These are phyloP conservation scores for Varanus komodoensis DNA, from an alignment of 2,113 vertebrate species.

Conservation along the genomic window DNA sequence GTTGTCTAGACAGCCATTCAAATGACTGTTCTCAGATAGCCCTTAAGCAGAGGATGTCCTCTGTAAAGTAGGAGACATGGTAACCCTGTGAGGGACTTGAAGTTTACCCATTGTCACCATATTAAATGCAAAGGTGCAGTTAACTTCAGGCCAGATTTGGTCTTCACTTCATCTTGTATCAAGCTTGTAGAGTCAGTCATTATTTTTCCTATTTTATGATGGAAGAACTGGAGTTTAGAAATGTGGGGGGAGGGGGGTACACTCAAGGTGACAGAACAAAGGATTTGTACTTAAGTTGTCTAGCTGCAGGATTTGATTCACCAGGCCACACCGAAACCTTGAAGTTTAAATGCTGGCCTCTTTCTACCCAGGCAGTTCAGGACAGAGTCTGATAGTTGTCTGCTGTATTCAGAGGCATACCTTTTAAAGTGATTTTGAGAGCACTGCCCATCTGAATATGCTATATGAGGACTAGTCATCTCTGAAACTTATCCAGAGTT, in stretches of 20 bases:
- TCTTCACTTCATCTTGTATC: neutral
- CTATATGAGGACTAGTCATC: neutral
- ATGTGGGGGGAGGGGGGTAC: neutral
- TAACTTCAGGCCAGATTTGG: neutral
- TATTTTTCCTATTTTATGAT: neutral
- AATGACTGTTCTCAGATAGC: too few relatives aligned
- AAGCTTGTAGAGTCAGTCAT: neutral
- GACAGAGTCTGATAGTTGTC: neutral
- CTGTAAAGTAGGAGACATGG: too few relatives aligned
- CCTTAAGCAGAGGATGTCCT: too few relatives aligned
- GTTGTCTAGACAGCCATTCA: too few relatives aligned
- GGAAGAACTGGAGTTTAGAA: neutral
- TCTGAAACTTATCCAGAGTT: neutral
- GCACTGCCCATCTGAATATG: neutral
- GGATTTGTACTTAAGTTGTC: neutral
- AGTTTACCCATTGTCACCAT: neutral
- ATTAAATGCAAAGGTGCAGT: neutral
- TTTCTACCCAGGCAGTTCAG: neutral
- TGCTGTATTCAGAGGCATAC: neutral
- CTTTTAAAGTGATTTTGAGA: neutral
- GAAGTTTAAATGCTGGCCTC: neutral
- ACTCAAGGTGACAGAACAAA: neutral
- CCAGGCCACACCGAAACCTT: neutral
- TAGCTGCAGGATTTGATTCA: neutral
- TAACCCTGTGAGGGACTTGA: neutral